phyloP scores from a whole-genome alignment of 2,888 invertebrate species.

The Reticulitermes lucifugus region DNA sequence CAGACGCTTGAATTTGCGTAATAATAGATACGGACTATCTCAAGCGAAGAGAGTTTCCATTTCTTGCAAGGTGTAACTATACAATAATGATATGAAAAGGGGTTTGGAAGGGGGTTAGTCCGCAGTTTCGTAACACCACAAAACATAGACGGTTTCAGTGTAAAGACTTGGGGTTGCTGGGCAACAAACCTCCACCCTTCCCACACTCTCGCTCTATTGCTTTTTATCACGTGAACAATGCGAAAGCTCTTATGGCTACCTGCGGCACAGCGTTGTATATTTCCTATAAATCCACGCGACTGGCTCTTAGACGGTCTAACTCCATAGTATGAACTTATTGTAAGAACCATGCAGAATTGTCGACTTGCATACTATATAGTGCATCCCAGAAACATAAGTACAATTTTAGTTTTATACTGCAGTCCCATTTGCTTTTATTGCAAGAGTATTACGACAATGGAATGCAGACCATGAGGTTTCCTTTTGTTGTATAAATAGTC shows the following conservation, averaged over 20 bases:
- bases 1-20: no score
- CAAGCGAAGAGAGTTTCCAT: no score
- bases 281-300: not conserved
- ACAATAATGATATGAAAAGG: no score
- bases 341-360: not conserved
- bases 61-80: no score
- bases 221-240: constrained; percentile 7
- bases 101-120: no score
- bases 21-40: no score
- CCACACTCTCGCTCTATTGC: not conserved
- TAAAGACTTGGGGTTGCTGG: not conserved
- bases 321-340: not conserved
- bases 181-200: no score
- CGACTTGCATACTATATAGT: not conserved
- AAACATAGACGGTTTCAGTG: not conserved
- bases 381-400: not conserved
- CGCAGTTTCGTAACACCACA: not conserved
- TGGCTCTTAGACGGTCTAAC: not conserved
- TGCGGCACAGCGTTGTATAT: not conserved
- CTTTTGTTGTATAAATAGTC: no score
- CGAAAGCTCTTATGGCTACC: not conserved
- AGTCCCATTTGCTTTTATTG: no score
- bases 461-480: no score
- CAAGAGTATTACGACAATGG: no score
- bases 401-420: not conserved